phyloP scores from a whole-genome alignment of 2,113 vertebrate species.

The Solea solea region DNA sequence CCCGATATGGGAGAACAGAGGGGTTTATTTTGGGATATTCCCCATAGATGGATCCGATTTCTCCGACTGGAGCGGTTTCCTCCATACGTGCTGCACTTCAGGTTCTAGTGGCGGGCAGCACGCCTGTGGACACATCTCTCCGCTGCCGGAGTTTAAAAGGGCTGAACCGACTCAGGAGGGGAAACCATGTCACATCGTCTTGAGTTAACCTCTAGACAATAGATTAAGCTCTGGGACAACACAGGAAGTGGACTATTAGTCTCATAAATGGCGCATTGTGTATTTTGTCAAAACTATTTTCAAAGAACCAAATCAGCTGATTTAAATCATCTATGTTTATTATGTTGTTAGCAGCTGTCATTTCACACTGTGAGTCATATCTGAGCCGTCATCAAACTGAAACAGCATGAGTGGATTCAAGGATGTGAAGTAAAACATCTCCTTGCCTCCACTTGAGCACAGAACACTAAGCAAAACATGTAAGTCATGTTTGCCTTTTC shows the following conservation, averaged over 20 bases:
- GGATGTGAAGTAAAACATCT: constrained; percentile 6
- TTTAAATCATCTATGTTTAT: too few species aligned
- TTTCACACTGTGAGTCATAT: constrained; percentile 9
- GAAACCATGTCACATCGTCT: constrained; percentile 47
- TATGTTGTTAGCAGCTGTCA: background rate
- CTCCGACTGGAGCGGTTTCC: constrained; percentile 78
- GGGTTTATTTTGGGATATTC: constrained; percentile 87
- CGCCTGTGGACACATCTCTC: constrained; percentile 45
- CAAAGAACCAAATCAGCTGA: background rate
- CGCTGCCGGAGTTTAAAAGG: constrained; percentile 46
- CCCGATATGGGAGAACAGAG: constrained; percentile 85
- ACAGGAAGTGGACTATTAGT: constrained; percentile 67
- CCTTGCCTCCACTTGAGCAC: background rate
- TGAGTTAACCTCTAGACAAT: constrained; percentile 47
- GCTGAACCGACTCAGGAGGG: constrained; percentile 29
- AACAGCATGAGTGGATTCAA: constrained; percentile 29
- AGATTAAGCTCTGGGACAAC: constrained; percentile 49
- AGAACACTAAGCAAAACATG: background rate
- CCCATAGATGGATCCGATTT: constrained; percentile 84
- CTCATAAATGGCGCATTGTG: constrained; percentile 59
- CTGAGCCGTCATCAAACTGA: constrained; percentile 18
- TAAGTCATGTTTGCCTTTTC: constrained; percentile 17
- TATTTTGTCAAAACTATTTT: constrained; percentile 23
- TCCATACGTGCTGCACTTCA: constrained; percentile 81
- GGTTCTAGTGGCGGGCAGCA: constrained; percentile 53